A percentile compares a stretch with the other conserved stretches of the same genome.
Evolutionary conservation across 1,140 invertebrate species (phyloP).

Genomic region (Papilio helenus): DNA sequence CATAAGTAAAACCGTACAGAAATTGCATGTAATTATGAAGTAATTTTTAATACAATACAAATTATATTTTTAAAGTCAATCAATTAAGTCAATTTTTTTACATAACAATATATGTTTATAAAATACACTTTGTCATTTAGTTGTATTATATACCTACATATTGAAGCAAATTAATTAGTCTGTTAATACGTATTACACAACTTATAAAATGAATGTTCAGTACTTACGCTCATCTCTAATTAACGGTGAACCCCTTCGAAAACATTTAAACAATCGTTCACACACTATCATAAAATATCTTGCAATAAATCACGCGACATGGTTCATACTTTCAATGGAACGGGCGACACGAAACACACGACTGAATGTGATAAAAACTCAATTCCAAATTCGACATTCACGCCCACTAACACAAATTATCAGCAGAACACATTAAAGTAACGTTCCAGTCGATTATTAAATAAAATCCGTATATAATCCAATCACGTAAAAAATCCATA

Average conservation of each 20-base stretch:
- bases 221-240: conserved; percentile 65
- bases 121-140: too few species aligned
- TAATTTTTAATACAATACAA: too few species aligned
- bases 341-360: conserved; percentile 23
- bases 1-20: too few species aligned
- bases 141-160: not conserved
- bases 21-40: too few species aligned
- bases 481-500: conserved; percentile 57
- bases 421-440: conserved; percentile 39
- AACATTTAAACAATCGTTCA: conserved; percentile 43
- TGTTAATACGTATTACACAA: conserved; percentile 19
- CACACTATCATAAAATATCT: conserved; percentile 60
- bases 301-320: conserved; percentile 45
- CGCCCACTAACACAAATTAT: conserved; percentile 14
- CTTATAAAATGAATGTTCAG: conserved; percentile 38
- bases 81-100: not conserved
- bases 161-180: not conserved
- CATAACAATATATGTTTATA: not conserved
- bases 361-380: conserved; percentile 27
- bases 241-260: conserved; percentile 39
- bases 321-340: conserved; percentile 44
- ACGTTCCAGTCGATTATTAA: conserved; percentile 59
- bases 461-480: conserved; percentile 62
- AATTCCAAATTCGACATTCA: conserved; percentile 21
- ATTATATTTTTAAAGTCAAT: too few species aligned